Conservation (phyloP, 1,140 invertebrate genomes). For the Manduca sexta region DNA sequence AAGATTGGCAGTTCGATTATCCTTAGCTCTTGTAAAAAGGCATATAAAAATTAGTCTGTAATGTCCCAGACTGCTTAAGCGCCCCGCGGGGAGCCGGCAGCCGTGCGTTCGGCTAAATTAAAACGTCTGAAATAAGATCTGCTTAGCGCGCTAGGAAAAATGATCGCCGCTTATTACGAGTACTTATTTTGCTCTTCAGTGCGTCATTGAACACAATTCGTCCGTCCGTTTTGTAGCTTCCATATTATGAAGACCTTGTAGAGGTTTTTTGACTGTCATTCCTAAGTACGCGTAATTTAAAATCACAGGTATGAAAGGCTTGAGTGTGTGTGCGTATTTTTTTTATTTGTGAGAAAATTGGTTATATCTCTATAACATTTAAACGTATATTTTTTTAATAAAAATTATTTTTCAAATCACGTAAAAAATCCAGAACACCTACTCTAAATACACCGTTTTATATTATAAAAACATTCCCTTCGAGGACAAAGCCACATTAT, state of each 20-base stretch:
- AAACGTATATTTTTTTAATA: no score
- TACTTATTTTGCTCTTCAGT: not conserved
- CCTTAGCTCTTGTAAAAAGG: constrained; percentile 53
- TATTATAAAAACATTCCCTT: constrained; percentile 10
- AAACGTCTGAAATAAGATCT: constrained; percentile 53
- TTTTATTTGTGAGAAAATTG: no score
- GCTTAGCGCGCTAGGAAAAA: constrained; percentile 42
- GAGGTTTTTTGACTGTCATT: no score
- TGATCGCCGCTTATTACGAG: constrained; percentile 34
- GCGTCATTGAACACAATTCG: constrained; percentile 7
- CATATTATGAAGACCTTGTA: no score
- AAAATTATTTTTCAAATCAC: no score
- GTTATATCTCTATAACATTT: no score
- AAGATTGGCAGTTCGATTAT: constrained; percentile 70
- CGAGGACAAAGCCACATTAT: constrained; percentile 23
- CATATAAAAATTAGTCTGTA: constrained; percentile 63
- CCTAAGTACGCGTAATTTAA: no score
- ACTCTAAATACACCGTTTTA: no score
- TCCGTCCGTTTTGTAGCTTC: not conserved
- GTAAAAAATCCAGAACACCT: no score
- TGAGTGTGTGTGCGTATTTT: no score
- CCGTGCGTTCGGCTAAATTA: constrained; percentile 47
- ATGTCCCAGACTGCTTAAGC: constrained; percentile 64
- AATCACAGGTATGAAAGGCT: no score
- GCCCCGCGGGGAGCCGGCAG: constrained; percentile 42